Evolutionary conservation across 2,113 vertebrate species (phyloP).

Genomic region (Harpagus bidentatus): DNA sequence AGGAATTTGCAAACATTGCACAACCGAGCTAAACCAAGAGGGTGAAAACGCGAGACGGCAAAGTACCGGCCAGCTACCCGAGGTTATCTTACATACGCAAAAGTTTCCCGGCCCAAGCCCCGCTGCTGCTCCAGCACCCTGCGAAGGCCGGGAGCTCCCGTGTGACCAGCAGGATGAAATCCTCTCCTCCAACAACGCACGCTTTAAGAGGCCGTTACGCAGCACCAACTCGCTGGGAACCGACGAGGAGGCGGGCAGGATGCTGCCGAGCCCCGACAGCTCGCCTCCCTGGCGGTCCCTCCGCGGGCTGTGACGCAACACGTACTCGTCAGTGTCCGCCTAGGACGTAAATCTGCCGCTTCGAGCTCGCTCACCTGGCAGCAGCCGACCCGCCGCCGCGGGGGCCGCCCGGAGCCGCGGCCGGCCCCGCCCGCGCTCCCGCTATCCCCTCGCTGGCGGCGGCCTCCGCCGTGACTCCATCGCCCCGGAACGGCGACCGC

Average conservation of each 20-base stretch:
- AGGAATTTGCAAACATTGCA: background rate
- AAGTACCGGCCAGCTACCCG: background rate
- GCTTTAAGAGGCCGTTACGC: background rate
- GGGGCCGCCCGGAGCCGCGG: background rate
- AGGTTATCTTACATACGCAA: background rate
- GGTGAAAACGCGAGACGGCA: background rate
- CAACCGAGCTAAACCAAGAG: background rate
- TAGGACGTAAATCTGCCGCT: background rate
- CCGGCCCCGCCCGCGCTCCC: conserved; percentile 30
- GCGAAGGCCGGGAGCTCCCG: background rate
- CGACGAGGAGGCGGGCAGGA: background rate
- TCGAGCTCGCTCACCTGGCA: conserved; percentile 43
- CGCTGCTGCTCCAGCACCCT: background rate
- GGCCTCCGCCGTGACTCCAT: conserved; percentile 69
- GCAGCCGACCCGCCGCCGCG: conserved; percentile 19
- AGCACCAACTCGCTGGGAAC: background rate
- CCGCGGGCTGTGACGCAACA: background rate
- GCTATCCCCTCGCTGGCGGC: conserved; percentile 36
- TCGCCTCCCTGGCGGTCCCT: background rate
- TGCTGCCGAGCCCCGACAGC: background rate
- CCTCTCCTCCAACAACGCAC: background rate
- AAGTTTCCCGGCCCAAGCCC: background rate
- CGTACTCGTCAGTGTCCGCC: background rate
- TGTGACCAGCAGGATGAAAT: background rate
- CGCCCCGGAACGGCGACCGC: conserved; percentile 62